A percentile compares a stretch with the other conserved stretches of the same genome.
Conservation (phyloP, 2,113 vertebrate genomes). For the Crotalus tigris region DNA sequence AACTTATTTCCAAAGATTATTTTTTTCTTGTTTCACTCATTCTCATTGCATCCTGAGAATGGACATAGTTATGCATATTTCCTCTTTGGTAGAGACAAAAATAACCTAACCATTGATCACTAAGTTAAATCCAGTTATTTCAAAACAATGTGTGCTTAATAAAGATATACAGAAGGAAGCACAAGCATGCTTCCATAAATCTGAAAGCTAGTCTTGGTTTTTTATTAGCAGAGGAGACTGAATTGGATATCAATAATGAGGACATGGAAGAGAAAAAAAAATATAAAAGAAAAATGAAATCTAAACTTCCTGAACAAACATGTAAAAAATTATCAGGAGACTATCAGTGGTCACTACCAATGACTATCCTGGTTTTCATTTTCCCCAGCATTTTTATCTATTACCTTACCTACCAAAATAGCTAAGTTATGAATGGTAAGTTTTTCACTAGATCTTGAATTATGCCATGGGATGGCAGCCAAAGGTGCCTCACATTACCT, state of each 20-base stretch:
- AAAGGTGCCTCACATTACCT: conserved; percentile 17
- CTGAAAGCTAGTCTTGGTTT: background rate
- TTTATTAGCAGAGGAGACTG: background rate
- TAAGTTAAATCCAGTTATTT: background rate
- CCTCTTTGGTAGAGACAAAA: background rate
- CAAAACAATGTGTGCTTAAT: background rate
- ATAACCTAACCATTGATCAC: background rate
- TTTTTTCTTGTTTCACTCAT: background rate
- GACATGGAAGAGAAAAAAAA: background rate
- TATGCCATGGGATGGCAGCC: conserved; percentile 24
- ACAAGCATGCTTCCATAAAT: background rate
- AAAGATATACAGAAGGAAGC: background rate
- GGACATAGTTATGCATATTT: background rate
- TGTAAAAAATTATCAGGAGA: background rate
- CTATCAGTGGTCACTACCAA: background rate
- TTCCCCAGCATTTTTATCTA: background rate
- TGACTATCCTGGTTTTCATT: background rate
- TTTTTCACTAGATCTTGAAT: background rate
- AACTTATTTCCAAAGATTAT: background rate
- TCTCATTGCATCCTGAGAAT: background rate
- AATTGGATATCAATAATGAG: background rate
- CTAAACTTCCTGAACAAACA: too few species aligned
- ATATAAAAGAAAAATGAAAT: background rate
- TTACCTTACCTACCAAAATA: background rate
- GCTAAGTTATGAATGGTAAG: background rate